phyloP scores from a whole-genome alignment of 2,888 invertebrate genomes.

The Drosophila subsilvestris region DNA sequence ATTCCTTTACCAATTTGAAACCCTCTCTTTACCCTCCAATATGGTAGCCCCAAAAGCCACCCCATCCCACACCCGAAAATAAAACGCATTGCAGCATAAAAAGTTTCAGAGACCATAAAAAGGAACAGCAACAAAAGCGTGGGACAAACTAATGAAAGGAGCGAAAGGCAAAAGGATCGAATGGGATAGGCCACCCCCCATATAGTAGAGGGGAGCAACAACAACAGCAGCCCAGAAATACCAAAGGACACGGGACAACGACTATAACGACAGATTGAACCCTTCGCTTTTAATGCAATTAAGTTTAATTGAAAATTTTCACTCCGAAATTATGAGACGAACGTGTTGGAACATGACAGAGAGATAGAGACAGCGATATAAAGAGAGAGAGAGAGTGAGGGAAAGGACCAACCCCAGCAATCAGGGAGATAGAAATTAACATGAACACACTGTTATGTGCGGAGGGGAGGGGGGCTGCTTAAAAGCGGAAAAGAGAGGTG shows the following conservation, averaged over 20 bases:
- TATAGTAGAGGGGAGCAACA: neutral
- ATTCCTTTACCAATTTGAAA: neutral
- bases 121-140: conserved; percentile 52
- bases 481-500: neutral
- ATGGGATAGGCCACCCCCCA: conserved; percentile 2
- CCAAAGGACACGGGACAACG: conserved; percentile 34
- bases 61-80: conserved; percentile 15
- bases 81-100: conserved; percentile 68
- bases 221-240: conserved; percentile 29
- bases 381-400: conserved; percentile 10
- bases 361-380: conserved; percentile 5
- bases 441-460: conserved; percentile 53
- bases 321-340: conserved; percentile 80
- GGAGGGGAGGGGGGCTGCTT: neutral
- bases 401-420: conserved; percentile 53
- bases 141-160: conserved; percentile 47
- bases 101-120: conserved; percentile 66
- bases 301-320: conserved; percentile 81
- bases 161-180: neutral
- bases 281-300: conserved; percentile 81
- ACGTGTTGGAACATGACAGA: conserved; percentile 60
- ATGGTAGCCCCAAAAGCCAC: neutral
- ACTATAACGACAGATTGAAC: conserved; percentile 76
- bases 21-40: neutral
- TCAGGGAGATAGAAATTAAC: conserved; percentile 77